phyloP scores from a whole-genome alignment of 2,113 vertebrate species.

The Pomatostomus ruficeps region DNA sequence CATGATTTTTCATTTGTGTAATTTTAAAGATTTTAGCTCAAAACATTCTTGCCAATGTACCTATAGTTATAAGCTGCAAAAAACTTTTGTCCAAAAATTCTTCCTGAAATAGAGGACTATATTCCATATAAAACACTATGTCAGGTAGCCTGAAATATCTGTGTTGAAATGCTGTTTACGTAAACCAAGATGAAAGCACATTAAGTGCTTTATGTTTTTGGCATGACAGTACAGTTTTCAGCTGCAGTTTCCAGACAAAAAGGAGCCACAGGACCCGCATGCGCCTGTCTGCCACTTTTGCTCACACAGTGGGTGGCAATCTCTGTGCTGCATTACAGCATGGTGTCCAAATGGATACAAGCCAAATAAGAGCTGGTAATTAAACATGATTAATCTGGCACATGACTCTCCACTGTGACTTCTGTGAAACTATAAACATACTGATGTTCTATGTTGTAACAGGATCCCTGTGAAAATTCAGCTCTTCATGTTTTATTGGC shows the following conservation, averaged over 20 bases:
- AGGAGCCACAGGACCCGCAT: background rate
- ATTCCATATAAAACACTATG: background rate
- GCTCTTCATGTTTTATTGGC: background rate
- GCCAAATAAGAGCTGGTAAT: background rate
- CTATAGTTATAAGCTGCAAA: background rate
- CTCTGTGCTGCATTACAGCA: background rate
- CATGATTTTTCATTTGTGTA: background rate
- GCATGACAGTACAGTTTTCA: background rate
- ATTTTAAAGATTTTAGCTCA: background rate
- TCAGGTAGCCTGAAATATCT: background rate
- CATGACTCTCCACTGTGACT: background rate
- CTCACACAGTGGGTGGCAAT: background rate
- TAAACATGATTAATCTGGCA: background rate
- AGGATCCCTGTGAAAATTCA: background rate
- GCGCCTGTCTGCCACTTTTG: background rate
- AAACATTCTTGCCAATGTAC: background rate
- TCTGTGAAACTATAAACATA: background rate
- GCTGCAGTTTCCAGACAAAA: background rate
- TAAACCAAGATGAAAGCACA: background rate
- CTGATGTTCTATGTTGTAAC: background rate
- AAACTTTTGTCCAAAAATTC: background rate
- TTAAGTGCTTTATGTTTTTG: background rate
- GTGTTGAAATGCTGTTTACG: background rate
- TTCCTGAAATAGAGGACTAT: background rate
- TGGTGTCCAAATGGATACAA: background rate